These are phyloP conservation scores for Eunapius fragilis DNA, from an alignment of 37 sponge, comb jelly and placozoan species.

Conservation along the genomic window DNA sequence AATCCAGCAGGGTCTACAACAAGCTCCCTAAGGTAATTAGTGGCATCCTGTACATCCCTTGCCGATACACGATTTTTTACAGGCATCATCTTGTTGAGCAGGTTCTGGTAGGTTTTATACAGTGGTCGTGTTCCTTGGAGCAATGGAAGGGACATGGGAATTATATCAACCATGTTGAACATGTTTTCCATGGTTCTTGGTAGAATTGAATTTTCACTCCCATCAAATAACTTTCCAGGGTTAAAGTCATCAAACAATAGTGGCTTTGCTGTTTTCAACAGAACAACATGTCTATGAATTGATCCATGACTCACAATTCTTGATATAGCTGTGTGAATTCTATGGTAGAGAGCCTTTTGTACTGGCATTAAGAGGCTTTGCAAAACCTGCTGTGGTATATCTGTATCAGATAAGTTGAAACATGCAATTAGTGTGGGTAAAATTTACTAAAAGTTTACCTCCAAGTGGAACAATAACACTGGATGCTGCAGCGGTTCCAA, in stretches of 20 bases:
- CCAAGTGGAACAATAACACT: background rate
- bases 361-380: background rate
- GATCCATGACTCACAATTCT: background rate
- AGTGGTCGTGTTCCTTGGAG: background rate
- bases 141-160: background rate
- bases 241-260: conserved; percentile 9
- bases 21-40: conserved; percentile 4
- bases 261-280: conserved; percentile 9
- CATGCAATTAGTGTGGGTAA: background rate
- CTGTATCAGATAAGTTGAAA: background rate
- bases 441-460: background rate
- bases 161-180: conserved; percentile 26
- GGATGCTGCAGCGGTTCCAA: background rate
- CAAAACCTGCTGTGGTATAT: background rate
- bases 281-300: background rate
- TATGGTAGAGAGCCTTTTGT: background rate
- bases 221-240: conserved; percentile 22
- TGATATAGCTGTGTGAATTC: background rate
- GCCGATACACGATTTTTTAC: background rate
- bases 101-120: background rate
- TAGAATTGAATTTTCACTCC: background rate
- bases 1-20: background rate
- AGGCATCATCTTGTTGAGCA: background rate
- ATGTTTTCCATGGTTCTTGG: conserved; percentile 18
- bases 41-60: background rate